Evolutionary conservation across 2,113 vertebrate species (phyloP).

Genomic region (Gobio gobio): DNA sequence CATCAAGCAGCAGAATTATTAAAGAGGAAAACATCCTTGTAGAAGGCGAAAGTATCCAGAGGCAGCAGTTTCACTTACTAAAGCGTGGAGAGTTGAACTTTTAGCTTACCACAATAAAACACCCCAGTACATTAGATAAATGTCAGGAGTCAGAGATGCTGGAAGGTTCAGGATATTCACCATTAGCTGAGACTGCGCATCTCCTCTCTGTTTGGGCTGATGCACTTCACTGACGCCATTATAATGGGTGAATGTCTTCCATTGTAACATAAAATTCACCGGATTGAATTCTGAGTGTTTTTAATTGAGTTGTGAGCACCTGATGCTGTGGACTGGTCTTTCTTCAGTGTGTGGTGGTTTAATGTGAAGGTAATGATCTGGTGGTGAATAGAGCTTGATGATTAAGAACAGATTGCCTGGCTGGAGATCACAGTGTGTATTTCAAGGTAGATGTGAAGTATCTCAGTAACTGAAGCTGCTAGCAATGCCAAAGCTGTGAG

Average conservation of each 20-base stretch:
- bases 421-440: background rate
- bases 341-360: background rate
- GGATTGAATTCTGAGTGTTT: conserved; percentile 14
- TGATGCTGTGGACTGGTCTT: background rate
- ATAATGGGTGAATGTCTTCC: background rate
- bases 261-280: background rate
- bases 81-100: conserved; percentile 38
- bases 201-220: conserved; percentile 4
- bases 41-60: conserved; percentile 22
- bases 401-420: background rate
- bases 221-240: background rate
- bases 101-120: conserved; percentile 53
- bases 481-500: background rate
- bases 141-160: conserved; percentile 40
- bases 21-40: background rate
- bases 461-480: background rate
- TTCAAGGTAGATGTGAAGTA: background rate
- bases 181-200: conserved; percentile 43
- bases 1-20: background rate
- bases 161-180: conserved; percentile 33
- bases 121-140: conserved; percentile 38
- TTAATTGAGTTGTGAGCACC: background rate
- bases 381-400: background rate
- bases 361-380: conserved; percentile 6
- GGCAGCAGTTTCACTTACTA: conserved; percentile 35